phyloP scores from a whole-genome alignment of 2,797 vertebrate species.

The Eptatretus atami region DNA sequence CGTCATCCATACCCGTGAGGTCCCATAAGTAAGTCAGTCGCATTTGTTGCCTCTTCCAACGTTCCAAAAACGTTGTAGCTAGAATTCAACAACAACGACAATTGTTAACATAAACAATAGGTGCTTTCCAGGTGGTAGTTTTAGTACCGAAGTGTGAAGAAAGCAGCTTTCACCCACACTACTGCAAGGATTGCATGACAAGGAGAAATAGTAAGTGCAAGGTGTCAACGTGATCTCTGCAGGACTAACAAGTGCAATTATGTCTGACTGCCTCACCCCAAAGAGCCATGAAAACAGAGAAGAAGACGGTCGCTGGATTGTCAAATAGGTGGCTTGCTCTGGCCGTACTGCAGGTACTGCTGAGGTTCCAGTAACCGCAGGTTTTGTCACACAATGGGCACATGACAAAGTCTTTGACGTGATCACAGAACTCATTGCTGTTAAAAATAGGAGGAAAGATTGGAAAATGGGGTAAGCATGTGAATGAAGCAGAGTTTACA shows the following conservation, averaged over 20 bases:
- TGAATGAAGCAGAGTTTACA: no score
- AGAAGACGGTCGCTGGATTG: slow-evolving; percentile 69
- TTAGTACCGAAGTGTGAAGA: no score
- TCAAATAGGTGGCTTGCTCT: slow-evolving; percentile 70
- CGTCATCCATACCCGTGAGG: slow-evolving; percentile 59
- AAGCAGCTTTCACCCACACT: no score
- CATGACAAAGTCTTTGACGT: slow-evolving; percentile 60
- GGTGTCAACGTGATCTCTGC: no score
- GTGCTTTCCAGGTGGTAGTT: no score
- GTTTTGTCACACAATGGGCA: slow-evolving; percentile 74
- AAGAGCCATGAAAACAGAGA: slow-evolving; percentile 85
- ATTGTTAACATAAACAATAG: no score
- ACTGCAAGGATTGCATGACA: no score
- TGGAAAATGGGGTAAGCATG: no score
- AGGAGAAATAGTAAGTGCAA: no score
- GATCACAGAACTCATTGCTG: slow-evolving; percentile 69
- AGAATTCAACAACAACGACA: not conserved
- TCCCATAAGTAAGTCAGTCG: slow-evolving; percentile 71
- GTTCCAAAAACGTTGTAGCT: slow-evolving; percentile 85
- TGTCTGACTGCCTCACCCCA: slow-evolving; percentile 36
- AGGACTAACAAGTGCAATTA: no score
- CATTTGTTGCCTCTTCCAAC: slow-evolving; percentile 86
- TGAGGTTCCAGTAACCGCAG: slow-evolving; percentile 81
- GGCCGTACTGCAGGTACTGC: slow-evolving; percentile 42
- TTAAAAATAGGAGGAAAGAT: slow-evolving; percentile 10